phyloP scores from a whole-genome alignment of 2,888 invertebrate species.

The Tuta absoluta region DNA sequence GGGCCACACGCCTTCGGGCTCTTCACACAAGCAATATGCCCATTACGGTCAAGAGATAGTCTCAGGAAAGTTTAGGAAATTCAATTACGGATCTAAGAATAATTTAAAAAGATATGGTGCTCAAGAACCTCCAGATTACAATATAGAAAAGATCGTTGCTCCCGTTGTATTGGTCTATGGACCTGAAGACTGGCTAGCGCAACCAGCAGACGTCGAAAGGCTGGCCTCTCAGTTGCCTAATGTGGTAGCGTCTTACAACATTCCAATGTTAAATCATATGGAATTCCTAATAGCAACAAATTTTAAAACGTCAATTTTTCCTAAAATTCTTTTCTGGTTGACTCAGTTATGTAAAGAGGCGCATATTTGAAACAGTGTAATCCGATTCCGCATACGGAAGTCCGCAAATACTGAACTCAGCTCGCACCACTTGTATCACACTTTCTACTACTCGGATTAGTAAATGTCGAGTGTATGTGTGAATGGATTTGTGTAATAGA shows the following conservation, averaged over 20 bases:
- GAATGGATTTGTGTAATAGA: too few species aligned
- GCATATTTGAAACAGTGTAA: too few species aligned
- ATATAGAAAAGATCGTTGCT: constrained; percentile 48
- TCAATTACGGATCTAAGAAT: constrained; percentile 54
- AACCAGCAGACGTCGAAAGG: constrained; percentile 78
- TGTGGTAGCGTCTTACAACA: constrained; percentile 76
- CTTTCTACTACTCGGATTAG: too few species aligned
- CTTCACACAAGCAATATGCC: constrained; percentile 73
- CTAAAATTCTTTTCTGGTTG: constrained; percentile 11
- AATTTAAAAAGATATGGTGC: constrained; percentile 56
- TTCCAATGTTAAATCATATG: constrained; percentile 73
- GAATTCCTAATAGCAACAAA: constrained; percentile 65
- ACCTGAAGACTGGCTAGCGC: constrained; percentile 84
- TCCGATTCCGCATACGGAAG: too few species aligned
- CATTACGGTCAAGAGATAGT: constrained; percentile 78
- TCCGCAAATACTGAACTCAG: too few species aligned
- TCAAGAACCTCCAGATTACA: constrained; percentile 54
- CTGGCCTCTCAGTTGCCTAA: constrained; percentile 77
- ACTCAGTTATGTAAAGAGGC: not conserved
- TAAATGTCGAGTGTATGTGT: too few species aligned
- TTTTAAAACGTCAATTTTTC: constrained; percentile 40
- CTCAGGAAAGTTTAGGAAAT: constrained; percentile 56
- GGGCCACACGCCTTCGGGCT: constrained; percentile 78
- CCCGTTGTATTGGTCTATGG: constrained; percentile 66
- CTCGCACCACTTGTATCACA: too few species aligned